phyloP scores from a whole-genome alignment of 2,797 vertebrate genomes.

The Falco rusticolus region DNA sequence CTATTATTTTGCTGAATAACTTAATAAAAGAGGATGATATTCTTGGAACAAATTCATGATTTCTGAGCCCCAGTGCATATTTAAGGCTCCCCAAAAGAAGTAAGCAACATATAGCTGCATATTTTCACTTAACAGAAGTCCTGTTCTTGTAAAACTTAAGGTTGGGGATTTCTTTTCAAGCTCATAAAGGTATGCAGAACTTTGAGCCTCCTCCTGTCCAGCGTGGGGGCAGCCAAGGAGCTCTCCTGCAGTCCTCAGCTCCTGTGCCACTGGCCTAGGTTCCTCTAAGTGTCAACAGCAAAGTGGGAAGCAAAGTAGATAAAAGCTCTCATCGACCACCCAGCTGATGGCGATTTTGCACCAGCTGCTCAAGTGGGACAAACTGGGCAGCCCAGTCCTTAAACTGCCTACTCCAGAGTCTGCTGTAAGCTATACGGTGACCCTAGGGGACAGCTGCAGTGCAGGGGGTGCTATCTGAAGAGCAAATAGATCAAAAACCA shows the following conservation, averaged over 20 bases:
- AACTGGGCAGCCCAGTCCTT: background rate
- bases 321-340: background rate
- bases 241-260: background rate
- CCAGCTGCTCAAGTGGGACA: background rate
- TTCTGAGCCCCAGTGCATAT: background rate
- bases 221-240: rapidly evolving
- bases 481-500: background rate
- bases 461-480: background rate
- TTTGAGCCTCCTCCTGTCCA: background rate
- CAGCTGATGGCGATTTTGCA: background rate
- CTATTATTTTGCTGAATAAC: background rate
- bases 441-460: background rate
- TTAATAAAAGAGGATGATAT: background rate
- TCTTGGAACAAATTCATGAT: background rate
- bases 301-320: background rate
- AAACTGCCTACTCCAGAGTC: background rate
- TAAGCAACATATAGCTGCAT: background rate
- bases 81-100: background rate
- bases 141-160: background rate
- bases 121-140: background rate
- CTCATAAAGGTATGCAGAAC: background rate
- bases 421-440: rapidly evolving
- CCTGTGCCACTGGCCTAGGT: rapidly evolving
- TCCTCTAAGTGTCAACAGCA: background rate
- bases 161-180: background rate